phyloP scores from a whole-genome alignment of 2,888 invertebrate genomes.

The Brassicogethes aeneus region DNA sequence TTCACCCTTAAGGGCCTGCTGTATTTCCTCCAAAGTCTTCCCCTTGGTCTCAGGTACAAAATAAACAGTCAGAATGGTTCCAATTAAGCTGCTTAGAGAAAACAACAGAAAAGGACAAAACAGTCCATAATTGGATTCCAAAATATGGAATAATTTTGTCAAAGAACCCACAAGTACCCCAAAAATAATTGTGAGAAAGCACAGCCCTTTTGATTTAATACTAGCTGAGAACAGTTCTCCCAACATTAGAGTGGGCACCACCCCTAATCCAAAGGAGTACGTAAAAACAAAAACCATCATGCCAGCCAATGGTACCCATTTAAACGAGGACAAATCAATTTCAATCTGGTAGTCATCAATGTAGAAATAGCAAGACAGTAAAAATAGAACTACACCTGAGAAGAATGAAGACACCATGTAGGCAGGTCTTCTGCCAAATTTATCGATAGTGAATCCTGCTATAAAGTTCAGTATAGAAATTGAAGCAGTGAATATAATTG shows the following conservation, averaged over 20 bases:
- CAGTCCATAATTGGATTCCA: conserved; percentile 26
- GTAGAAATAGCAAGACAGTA: conserved; percentile 24
- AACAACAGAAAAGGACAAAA: conserved; percentile 30
- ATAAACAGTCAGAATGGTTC: conserved; percentile 23
- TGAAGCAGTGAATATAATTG: conserved; percentile 21
- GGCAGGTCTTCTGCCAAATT: conserved; percentile 21
- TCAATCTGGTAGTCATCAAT: conserved; percentile 16
- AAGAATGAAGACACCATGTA: conserved; percentile 21
- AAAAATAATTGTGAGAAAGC: conserved; percentile 23
- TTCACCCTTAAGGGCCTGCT: conserved; percentile 22
- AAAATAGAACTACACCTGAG: conserved; percentile 17
- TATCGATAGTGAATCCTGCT: conserved; percentile 20
- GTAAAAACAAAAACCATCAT: conserved; percentile 24
- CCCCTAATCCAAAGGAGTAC: conserved; percentile 21
- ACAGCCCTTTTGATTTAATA: conserved; percentile 29
- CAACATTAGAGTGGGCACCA: conserved; percentile 28
- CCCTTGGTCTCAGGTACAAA: conserved; percentile 33
- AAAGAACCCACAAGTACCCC: conserved; percentile 18
- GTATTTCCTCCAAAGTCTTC: conserved; percentile 31
- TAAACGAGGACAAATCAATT: conserved; percentile 17
- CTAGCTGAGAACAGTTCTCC: conserved; percentile 31
- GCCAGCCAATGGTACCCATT: conserved; percentile 31
- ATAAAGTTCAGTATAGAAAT: conserved; percentile 8
- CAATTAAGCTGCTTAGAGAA: conserved; percentile 21
- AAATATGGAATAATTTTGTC: conserved; percentile 28